Percentiles rank a stretch among this genome's conserved stretches.
These are phyloP conservation scores for Apodemia mormo DNA, from an alignment of 2,888 invertebrate species.

Conservation along the genomic window DNA sequence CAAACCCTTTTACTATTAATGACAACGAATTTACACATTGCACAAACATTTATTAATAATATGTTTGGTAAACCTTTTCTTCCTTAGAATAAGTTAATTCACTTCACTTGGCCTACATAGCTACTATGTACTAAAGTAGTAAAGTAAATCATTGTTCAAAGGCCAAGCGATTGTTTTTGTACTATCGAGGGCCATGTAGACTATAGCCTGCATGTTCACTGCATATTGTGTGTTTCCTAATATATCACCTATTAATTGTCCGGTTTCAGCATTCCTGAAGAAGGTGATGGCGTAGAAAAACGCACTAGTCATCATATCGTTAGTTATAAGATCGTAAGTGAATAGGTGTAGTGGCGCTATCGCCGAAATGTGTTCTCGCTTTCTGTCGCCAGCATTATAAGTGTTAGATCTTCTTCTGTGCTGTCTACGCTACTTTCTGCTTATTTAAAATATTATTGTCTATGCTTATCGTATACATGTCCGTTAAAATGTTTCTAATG, in stretches of 20 bases:
- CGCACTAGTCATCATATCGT: conserved; percentile 69
- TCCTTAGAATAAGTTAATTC: too few relatives aligned
- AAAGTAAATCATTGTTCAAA: not conserved
- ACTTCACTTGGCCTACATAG: not conserved
- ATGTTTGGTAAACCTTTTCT: too few relatives aligned
- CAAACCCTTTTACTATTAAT: too few relatives aligned
- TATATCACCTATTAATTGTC: conserved; percentile 58
- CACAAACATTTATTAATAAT: too few relatives aligned
- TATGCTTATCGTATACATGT: conserved; percentile 19
- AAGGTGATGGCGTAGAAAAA: conserved; percentile 86
- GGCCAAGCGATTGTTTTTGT: not conserved
- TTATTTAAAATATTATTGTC: conserved; percentile 20
- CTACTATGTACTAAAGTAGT: not conserved
- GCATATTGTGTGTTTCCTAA: conserved; percentile 56
- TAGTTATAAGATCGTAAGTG: conserved; percentile 83
- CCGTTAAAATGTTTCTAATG: conserved; percentile 19
- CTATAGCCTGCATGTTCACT: not conserved
- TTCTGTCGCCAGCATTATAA: conserved; percentile 27
- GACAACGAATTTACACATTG: too few relatives aligned
- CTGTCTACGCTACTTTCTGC: conserved; percentile 17
- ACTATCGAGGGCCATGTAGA: not conserved
- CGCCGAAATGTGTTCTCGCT: conserved; percentile 28
- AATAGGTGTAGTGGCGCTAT: conserved; percentile 31
- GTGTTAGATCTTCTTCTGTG: conserved; percentile 20
- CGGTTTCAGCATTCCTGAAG: conserved; percentile 89